phyloP scores from a whole-genome alignment of 2,113 vertebrate genomes.

The Macroglossus sobrinus region DNA sequence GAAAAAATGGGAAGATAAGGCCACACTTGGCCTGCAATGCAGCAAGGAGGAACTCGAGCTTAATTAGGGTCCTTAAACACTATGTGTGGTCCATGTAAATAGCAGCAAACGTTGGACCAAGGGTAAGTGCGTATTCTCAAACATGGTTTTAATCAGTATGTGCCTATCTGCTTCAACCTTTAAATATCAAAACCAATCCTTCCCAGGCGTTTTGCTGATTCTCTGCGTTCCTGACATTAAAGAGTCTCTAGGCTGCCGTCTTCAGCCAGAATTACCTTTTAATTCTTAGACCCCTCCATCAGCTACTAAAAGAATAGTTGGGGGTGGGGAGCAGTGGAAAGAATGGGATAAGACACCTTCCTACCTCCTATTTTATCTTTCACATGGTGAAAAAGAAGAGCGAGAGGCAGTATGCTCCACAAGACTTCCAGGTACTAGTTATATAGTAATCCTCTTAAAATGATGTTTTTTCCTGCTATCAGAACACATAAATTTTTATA shows the following conservation, averaged over 20 bases:
- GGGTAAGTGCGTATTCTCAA: neutral
- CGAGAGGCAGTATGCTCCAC: neutral
- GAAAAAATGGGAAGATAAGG: neutral
- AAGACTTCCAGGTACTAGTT: neutral
- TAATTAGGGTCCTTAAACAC: neutral
- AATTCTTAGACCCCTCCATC: neutral
- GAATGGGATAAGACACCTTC: neutral
- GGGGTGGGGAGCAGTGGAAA: no score
- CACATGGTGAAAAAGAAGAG: neutral
- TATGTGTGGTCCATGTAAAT: neutral
- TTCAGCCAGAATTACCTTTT: neutral
- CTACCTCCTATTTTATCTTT: neutral
- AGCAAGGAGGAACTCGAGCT: neutral
- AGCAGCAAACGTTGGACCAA: neutral
- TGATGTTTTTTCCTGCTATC: neutral
- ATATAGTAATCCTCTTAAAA: neutral
- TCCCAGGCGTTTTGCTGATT: neutral
- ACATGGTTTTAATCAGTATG: neutral
- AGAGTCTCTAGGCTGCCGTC: neutral
- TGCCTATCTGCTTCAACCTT: neutral
- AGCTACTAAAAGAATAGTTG: neutral
- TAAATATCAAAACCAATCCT: neutral
- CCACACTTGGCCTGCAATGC: neutral
- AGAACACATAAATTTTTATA: neutral
- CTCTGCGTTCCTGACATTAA: neutral